Percentiles rank a stretch among this genome's conserved stretches.
These are phyloP conservation scores for Polyploca ridens DNA, from an alignment of 2,888 invertebrate genomes.

Conservation along the genomic window DNA sequence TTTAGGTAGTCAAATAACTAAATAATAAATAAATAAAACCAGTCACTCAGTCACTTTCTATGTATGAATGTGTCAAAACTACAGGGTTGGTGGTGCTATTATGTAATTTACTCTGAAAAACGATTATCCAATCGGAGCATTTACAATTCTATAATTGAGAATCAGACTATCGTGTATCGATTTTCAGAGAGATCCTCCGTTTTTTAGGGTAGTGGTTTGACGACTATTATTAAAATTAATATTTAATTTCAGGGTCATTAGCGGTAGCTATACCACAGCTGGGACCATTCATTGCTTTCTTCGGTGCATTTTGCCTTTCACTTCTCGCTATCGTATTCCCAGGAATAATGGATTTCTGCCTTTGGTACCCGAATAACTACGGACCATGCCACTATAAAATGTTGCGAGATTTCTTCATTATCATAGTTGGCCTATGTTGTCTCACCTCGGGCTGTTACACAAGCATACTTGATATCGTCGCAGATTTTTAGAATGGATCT, in stretches of 20 bases:
- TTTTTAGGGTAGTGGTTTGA: too few relatives aligned
- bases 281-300: conserved; percentile 90
- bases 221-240: not conserved
- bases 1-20: too few relatives aligned
- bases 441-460: conserved; percentile 57
- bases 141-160: too few relatives aligned
- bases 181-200: too few relatives aligned
- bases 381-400: conserved; percentile 48
- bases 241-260: conserved; percentile 39
- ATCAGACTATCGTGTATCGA: too few relatives aligned
- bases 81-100: too few relatives aligned
- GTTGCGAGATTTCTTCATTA: conserved; percentile 47
- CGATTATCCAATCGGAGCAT: too few relatives aligned
- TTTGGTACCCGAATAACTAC: conserved; percentile 54
- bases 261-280: conserved; percentile 90
- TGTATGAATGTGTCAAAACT: too few relatives aligned
- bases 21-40: too few relatives aligned
- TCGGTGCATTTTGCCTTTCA: conserved; percentile 94
- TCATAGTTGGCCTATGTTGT: conserved; percentile 42
- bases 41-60: too few relatives aligned
- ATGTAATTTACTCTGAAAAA: too few relatives aligned
- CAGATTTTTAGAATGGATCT: not conserved
- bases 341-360: conserved; percentile 81
- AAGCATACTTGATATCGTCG: conserved; percentile 51
- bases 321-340: conserved; percentile 94